Conservation (phyloP, 2,888 invertebrate species). For the Megamerina dolium region DNA sequence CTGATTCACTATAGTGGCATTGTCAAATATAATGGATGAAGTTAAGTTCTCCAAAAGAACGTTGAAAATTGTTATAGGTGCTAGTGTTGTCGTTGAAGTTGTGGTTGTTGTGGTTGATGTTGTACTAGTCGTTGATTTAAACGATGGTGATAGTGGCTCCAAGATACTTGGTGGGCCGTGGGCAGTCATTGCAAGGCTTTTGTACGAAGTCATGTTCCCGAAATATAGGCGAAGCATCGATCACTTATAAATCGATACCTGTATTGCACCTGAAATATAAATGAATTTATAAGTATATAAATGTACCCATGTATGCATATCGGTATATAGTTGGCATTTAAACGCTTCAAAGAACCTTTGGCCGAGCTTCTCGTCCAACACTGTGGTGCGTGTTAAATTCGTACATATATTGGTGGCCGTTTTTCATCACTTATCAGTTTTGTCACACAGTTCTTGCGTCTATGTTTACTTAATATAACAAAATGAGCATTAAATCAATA, state of each 20-base stretch:
- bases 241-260: too few species aligned
- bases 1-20: constrained; percentile 23
- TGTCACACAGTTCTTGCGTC: not conserved
- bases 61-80: constrained; percentile 31
- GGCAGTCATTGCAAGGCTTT: constrained; percentile 33
- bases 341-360: too few species aligned
- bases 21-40: constrained; percentile 31
- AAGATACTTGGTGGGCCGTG: constrained; percentile 46
- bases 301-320: too few species aligned
- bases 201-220: constrained; percentile 20
- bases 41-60: constrained; percentile 39
- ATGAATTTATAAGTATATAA: too few species aligned
- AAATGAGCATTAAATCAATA: not conserved
- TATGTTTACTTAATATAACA: not conserved
- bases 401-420: too few species aligned
- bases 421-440: too few species aligned
- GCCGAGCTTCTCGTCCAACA: too few species aligned
- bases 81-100: constrained; percentile 29
- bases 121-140: constrained; percentile 42
- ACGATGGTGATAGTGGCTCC: constrained; percentile 38
- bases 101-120: constrained; percentile 40
- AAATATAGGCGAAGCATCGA: too few species aligned
- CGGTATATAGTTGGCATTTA: too few species aligned
- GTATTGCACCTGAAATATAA: not conserved
- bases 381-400: too few species aligned